These are phyloP conservation scores for Drosophila dunni DNA, from an alignment of 1,140 invertebrate genomes.

Conservation along the genomic window DNA sequence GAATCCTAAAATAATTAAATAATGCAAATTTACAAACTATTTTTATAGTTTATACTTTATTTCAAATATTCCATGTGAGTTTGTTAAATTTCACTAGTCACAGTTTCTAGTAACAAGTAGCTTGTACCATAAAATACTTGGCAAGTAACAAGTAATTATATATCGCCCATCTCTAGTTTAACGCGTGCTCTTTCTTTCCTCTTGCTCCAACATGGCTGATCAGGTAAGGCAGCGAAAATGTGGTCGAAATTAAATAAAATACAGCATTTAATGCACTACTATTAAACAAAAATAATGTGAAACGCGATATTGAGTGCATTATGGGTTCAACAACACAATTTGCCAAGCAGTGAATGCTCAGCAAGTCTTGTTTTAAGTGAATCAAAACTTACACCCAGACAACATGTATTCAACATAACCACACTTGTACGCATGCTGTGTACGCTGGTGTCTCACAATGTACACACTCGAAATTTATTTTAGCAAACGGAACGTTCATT, in stretches of 20 bases:
- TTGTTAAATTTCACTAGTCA: background rate
- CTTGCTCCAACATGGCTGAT: constrained; percentile 85
- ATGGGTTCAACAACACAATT: constrained; percentile 5
- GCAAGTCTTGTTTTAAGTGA: constrained; percentile 11
- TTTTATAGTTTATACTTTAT: too few relatives aligned
- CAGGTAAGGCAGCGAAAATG: constrained; percentile 79
- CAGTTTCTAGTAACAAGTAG: background rate
- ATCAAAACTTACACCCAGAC: constrained; percentile 14
- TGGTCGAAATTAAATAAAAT: constrained; percentile 65
- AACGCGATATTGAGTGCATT: constrained; percentile 17
- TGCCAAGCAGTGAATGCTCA: constrained; percentile 1
- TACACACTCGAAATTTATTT: constrained; percentile 56
- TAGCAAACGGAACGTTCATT: constrained; percentile 93
- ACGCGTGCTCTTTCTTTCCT: constrained; percentile 79
- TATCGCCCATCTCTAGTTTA: constrained; percentile 44
- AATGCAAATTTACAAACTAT: too few relatives aligned
- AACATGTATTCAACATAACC: constrained; percentile 60
- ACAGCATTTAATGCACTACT: constrained; percentile 13
- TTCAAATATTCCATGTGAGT: too few relatives aligned
- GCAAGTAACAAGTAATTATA: constrained; percentile 14
- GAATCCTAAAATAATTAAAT: too few relatives aligned
- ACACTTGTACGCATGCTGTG: constrained; percentile 64
- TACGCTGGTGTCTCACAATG: constrained; percentile 49
- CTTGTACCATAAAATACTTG: constrained; percentile 14
- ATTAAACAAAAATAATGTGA: constrained; percentile 19